Evolutionary conservation across 2,113 vertebrate genomes (phyloP).

Genomic region (Phodopus roborovskii): DNA sequence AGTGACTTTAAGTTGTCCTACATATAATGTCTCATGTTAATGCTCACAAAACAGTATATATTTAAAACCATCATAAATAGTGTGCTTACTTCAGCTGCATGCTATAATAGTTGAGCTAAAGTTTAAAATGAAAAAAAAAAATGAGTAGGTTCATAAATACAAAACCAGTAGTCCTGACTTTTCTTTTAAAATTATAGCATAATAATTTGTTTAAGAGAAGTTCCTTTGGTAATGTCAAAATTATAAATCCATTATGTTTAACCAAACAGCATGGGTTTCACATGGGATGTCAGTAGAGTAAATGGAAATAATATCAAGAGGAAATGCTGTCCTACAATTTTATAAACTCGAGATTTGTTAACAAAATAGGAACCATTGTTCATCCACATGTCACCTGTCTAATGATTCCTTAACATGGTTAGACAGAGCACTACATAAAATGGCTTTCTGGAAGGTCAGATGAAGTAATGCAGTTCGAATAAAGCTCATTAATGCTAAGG

Average conservation of each 20-base stretch:
- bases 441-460: slow-evolving; percentile 43
- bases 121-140: slow-evolving; percentile 58
- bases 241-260: slow-evolving; percentile 47
- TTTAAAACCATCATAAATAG: slow-evolving; percentile 65
- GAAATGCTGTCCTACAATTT: slow-evolving; percentile 4
- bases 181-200: slow-evolving; percentile 51
- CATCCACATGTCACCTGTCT: slow-evolving; percentile 24
- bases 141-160: slow-evolving; percentile 26
- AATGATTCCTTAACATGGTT: slow-evolving; percentile 40
- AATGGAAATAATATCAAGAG: slow-evolving; percentile 25
- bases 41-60: slow-evolving; percentile 33
- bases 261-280: slow-evolving; percentile 49
- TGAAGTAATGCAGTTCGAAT: slow-evolving; percentile 56
- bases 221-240: slow-evolving; percentile 8
- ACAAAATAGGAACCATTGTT: slow-evolving; percentile 1
- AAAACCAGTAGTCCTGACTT: slow-evolving; percentile 45
- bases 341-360: slow-evolving; percentile 48
- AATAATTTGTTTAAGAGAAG: slow-evolving; percentile 54
- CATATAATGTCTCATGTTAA: slow-evolving; percentile 64
- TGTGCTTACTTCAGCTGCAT: slow-evolving; percentile 60
- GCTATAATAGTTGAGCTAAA: slow-evolving; percentile 54
- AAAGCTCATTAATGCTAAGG: slow-evolving; percentile 62
- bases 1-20: slow-evolving; percentile 63
- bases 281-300: background rate
- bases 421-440: slow-evolving; percentile 58